Evolutionary conservation across 2,113 vertebrate species (phyloP), one percentile per base, ranked within the genome.

Genomic region (Bostrychus sinensis): DNA sequence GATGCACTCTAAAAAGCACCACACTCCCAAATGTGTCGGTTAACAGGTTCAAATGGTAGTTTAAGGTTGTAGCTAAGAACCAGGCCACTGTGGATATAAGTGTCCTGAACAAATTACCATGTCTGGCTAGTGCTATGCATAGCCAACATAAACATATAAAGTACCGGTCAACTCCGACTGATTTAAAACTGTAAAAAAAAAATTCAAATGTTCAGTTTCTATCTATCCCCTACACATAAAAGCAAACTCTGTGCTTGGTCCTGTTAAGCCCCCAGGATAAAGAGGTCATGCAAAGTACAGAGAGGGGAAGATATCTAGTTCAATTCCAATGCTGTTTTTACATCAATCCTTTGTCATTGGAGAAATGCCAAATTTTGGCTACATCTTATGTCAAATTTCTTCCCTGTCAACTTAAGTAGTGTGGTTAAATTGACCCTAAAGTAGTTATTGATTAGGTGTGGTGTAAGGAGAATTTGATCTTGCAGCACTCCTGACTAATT

Each of bases 371-470:
- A n/a, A n/a, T n/a, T n/a, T n/a, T n/a, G n/a, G n/a, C n/a, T n/a
- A n/a, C n/a, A n/a, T n/a, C n/a, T n/a, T n/a, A n/a, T n/a, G n/a
- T n/a, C n/a, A n/a, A n/a, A n/a, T 67, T 26, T 45, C 72, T 70
- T 65, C 53, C 25, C 16, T 59, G 80, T 83, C 78, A 81, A 78
- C 70, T 66, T 0, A 13, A 70, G 65, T 68, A 17, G 65, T 8
- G 8, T 32, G 62, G 73, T 61, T 72, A 78, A 72, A 81, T 51
- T 57, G 56, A 76, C 58, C 80, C 39, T 7, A 5, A 39, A 82
- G 63, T 25, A 67, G 45, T n/a, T n/a, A 81, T 74, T 77, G 82
- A 86, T 88, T 72, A 39, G 57, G 34, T 7, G 25, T 64, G 56
- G 77, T 75, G 55, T 23, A 54, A 53, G 55, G 10, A 19, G 19